phyloP scores from a whole-genome alignment of 2,888 invertebrate species.

The Plagiodera versicolora region DNA sequence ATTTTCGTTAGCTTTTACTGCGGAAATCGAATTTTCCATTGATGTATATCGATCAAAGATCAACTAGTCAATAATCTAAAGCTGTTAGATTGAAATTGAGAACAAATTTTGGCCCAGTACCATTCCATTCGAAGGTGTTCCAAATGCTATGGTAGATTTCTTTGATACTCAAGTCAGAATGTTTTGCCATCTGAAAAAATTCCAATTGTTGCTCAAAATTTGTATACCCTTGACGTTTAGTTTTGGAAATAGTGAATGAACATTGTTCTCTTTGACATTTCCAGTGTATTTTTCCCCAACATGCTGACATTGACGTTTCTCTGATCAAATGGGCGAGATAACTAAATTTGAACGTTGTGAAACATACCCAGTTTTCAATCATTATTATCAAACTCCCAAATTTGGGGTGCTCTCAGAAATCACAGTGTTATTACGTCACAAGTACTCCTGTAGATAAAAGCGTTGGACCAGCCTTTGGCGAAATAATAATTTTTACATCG shows the following conservation, averaged over 20 bases:
- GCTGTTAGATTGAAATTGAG: not conserved
- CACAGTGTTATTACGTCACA: too few relatives aligned
- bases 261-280: constrained; percentile 14
- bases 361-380: too few relatives aligned
- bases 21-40: not conserved
- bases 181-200: not conserved
- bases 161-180: too few relatives aligned
- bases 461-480: too few relatives aligned
- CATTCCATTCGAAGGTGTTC: not conserved
- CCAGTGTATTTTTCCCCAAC: constrained; percentile 48
- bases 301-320: constrained; percentile 48
- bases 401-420: too few relatives aligned
- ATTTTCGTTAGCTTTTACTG: constrained; percentile 20
- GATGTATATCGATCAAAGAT: not conserved
- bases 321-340: too few relatives aligned
- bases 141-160: too few relatives aligned
- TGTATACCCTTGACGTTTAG: constrained; percentile 34
- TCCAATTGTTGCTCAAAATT: constrained; percentile 33
- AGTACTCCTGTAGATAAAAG: too few relatives aligned
- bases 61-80: not conserved
- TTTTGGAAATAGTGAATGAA: constrained; percentile 18
- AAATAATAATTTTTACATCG: too few relatives aligned
- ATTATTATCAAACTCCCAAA: too few relatives aligned
- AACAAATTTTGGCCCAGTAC: not conserved
- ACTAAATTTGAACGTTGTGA: too few relatives aligned